Evolutionary conservation across 2,888 invertebrate genomes (phyloP).

Genomic region (Candidula unifasciata): DNA sequence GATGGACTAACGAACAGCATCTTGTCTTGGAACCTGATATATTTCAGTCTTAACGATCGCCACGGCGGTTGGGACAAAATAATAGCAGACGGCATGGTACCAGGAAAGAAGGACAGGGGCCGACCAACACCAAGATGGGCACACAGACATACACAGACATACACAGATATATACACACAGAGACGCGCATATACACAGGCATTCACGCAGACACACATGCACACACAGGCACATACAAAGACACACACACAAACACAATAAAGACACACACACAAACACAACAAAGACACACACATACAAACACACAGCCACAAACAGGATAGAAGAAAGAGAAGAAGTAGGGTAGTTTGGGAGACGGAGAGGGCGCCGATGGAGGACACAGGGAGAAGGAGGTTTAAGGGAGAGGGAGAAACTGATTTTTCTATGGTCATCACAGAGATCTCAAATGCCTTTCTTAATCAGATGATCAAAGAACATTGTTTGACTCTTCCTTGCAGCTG

Average conservation of each 20-base stretch:
- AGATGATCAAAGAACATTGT: too few relatives aligned
- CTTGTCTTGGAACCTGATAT: too few relatives aligned
- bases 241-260: neutral
- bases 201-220: neutral
- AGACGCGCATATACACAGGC: neutral
- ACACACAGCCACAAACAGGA: constrained; percentile 29
- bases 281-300: constrained; percentile 40
- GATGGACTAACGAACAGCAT: too few relatives aligned
- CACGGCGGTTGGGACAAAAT: too few relatives aligned
- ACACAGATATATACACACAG: neutral
- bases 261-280: constrained; percentile 3
- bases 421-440: too few relatives aligned
- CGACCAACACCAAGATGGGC: neutral
- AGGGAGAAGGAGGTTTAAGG: neutral
- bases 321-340: constrained; percentile 55
- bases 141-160: neutral
- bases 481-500: too few relatives aligned
- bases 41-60: too few relatives aligned
- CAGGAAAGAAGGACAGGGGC: neutral
- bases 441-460: too few relatives aligned
- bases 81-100: too few relatives aligned
- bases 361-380: neutral
- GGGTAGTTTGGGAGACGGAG: neutral
- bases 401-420: too few relatives aligned
- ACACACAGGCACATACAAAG: neutral